Evolutionary conservation across 1,140 invertebrate genomes (phyloP), one percentile per base, ranked within the genome.

Genomic region (Neomicropteryx cornuta): DNA sequence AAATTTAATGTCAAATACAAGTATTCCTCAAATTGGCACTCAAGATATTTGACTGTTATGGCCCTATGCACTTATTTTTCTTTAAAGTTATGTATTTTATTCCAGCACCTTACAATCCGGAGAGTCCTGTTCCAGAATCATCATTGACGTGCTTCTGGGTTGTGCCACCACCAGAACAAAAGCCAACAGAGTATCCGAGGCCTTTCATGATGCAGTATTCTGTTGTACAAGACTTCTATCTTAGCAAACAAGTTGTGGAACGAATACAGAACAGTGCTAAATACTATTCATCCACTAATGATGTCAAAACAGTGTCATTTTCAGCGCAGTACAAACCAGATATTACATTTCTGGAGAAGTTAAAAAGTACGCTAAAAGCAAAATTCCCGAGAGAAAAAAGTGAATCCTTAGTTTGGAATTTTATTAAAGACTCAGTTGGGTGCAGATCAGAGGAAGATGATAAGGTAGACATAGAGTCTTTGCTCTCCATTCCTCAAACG

Each of bases 101-200:
- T 77, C 36, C 54, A 93, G 87, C 91, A 28, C 88, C 89, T 4
- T 94, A 90, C 53, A 83, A 87, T 57, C 76, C 76, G 33, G 81
- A 84, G 51, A 83, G 76, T 47, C 74, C 74, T 31, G 81, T 79
- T 18, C 66, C 84, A 39, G 83, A 86, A 50, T 87, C 85, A 2
- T 79, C 79, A 39, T 75, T 93, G 24, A 83, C 85, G 36, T 82
- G 87, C 37, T 96, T 87, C 57, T 96, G 92, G 91, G 90, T 94
- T 2, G 79, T 92, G 66, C 91, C 93, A 14, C 91, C 92, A 11
- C 82, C 86, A 21, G 92, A 96, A 66, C 84, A 86, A 50, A 77
- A 84, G 49, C 87, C 87, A 3, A 78, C 84, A 22, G 91, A 96
- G 58, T 92, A 92, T 66, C 88, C 88, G 1, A 75, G 86, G 22